Evolutionary conservation across 2,113 vertebrate species (phyloP).

Genomic region (Syngnathus scovelli): DNA sequence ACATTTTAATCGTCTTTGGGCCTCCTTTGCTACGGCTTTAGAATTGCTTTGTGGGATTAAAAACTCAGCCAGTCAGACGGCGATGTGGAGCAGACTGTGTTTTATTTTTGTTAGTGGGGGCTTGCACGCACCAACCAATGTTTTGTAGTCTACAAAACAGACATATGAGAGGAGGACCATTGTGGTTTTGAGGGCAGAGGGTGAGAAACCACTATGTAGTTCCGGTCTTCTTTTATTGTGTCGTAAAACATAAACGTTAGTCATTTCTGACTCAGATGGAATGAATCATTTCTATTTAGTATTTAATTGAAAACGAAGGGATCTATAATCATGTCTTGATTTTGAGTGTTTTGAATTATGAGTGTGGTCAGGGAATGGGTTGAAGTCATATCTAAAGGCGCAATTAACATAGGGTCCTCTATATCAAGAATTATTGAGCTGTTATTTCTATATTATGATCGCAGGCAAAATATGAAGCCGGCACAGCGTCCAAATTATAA

Average conservation of each 20-base stretch:
- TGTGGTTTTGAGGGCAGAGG: slow-evolving; percentile 1
- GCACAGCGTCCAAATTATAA: background rate
- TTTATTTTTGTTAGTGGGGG: slow-evolving; percentile 5
- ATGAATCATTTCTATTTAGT: background rate
- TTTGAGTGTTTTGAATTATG: too few relatives aligned
- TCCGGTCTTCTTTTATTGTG: background rate
- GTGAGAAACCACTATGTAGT: background rate
- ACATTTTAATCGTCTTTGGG: slow-evolving; percentile 73
- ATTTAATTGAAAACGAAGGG: background rate
- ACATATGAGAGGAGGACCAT: slow-evolving; percentile 1
- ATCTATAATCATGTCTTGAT: too few relatives aligned
- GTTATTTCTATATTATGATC: too few relatives aligned
- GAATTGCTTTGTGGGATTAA: slow-evolving; percentile 66
- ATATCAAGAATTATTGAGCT: too few relatives aligned
- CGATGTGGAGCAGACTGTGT: slow-evolving; percentile 32
- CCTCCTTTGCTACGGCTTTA: slow-evolving; percentile 62
- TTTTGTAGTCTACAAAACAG: slow-evolving; percentile 2
- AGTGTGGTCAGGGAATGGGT: too few relatives aligned
- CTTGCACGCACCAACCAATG: background rate
- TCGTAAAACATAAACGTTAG: background rate
- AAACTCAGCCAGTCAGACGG: slow-evolving; percentile 48
- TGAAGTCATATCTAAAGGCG: too few relatives aligned
- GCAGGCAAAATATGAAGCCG: too few relatives aligned
- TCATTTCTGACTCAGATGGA: background rate
- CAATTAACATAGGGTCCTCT: background rate